Evolutionary conservation across 2,797 vertebrate genomes (phyloP).

Genomic region (Lindbergichthys nudifrons): DNA sequence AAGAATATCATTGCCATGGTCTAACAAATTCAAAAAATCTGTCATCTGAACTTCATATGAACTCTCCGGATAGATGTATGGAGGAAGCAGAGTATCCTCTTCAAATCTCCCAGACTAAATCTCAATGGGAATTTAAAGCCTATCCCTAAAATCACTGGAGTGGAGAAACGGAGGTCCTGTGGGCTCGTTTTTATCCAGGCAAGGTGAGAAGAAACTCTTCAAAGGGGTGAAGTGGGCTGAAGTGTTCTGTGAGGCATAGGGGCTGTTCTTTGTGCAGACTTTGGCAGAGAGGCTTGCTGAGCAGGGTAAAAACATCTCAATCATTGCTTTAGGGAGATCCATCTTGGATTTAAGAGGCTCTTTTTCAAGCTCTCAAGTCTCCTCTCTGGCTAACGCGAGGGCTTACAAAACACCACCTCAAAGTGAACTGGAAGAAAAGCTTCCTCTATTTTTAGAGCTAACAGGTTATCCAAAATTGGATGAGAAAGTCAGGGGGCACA

Average conservation of each 20-base stretch:
- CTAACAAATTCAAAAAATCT: slow-evolving; percentile 11
- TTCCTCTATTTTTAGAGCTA: slow-evolving; percentile 26
- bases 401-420: slow-evolving; percentile 52
- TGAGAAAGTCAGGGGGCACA: neutral
- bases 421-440: slow-evolving; percentile 34
- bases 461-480: slow-evolving; percentile 10
- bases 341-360: slow-evolving; percentile 67
- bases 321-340: slow-evolving; percentile 63
- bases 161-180: slow-evolving; percentile 8
- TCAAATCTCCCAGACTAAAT: slow-evolving; percentile 27
- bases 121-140: slow-evolving; percentile 28
- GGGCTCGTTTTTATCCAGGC: slow-evolving; percentile 28
- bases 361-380: slow-evolving; percentile 47
- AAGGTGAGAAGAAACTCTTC: slow-evolving; percentile 42
- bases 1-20: neutral
- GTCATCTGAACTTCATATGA: slow-evolving; percentile 45
- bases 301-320: slow-evolving; percentile 67
- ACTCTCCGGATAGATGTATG: slow-evolving; percentile 23
- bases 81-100: slow-evolving; percentile 21
- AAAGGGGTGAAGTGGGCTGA: slow-evolving; percentile 42
- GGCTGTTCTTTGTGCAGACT: slow-evolving; percentile 41
- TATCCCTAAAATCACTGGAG: slow-evolving; percentile 29
- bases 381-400: slow-evolving; percentile 40
- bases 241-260: slow-evolving; percentile 38
- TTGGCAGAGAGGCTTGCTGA: slow-evolving; percentile 58